phyloP scores from a whole-genome alignment of 92 coral and sea anemone species.

The Parazoanthus swiftii region DNA sequence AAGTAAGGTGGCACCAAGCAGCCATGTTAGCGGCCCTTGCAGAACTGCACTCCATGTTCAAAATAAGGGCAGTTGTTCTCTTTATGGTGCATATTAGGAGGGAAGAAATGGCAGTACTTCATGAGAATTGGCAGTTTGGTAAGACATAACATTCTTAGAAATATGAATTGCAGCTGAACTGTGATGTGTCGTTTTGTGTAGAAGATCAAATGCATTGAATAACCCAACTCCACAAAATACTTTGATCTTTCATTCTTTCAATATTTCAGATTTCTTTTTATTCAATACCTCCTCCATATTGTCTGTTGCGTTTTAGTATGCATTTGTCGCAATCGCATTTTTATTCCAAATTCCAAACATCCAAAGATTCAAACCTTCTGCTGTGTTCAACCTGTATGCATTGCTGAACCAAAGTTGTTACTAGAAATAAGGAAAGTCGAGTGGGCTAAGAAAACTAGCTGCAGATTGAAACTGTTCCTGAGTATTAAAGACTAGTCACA shows the following conservation, averaged over 20 bases:
- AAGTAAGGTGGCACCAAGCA: not conserved
- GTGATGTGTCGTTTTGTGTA: not conserved
- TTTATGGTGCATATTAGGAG: not conserved
- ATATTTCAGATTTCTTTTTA: too few species aligned
- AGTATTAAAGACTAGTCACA: too few species aligned
- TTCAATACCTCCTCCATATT: not conserved
- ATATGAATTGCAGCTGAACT: not conserved
- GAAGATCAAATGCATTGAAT: not conserved
- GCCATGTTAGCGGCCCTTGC: not conserved
- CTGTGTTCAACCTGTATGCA: not conserved
- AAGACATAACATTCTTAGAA: not conserved
- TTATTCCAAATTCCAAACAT: not conserved
- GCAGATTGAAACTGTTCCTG: not conserved
- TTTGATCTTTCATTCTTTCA: not conserved
- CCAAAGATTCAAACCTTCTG: not conserved
- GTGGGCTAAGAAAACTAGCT: not conserved
- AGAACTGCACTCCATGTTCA: not conserved
- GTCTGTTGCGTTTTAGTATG: not conserved
- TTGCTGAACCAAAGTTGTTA: not conserved
- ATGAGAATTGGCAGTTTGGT: not conserved
- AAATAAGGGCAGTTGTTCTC: not conserved
- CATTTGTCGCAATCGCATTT: not conserved
- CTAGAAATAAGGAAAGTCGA: not conserved
- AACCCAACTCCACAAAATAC: not conserved
- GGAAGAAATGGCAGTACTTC: not conserved